Percentiles rank a stretch among this genome's conserved stretches.
Conservation (phyloP, 2,113 vertebrate genomes). For the Trinectes maculatus region DNA sequence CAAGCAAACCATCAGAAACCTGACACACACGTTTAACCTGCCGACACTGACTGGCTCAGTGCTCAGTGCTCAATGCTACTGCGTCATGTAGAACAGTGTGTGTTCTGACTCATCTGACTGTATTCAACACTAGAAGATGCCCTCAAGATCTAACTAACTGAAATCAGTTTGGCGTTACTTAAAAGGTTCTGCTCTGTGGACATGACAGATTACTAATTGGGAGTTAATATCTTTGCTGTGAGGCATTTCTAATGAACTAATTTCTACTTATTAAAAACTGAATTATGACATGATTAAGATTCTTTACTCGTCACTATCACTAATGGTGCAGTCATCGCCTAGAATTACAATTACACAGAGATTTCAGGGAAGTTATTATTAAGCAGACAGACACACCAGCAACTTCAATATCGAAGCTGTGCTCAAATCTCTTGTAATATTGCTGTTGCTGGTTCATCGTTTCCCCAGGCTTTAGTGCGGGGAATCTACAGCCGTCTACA, state of each 20-base stretch:
- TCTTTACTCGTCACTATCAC: too few species aligned
- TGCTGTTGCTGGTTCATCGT: slow-evolving; percentile 39
- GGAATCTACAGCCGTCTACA: slow-evolving; percentile 37
- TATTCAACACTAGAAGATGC: neutral
- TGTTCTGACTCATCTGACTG: too few species aligned
- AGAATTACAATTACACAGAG: slow-evolving; percentile 7
- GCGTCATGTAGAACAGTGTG: too few species aligned
- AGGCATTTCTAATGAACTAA: neutral
- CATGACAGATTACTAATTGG: neutral
- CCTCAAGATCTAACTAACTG: neutral
- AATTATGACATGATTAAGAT: neutral
- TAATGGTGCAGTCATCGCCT: neutral
- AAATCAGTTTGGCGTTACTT: neutral
- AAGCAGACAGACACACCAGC: slow-evolving; percentile 46
- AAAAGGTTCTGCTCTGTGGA: neutral
- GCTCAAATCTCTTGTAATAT: neutral
- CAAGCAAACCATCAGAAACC: slow-evolving; percentile 32
- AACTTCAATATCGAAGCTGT: slow-evolving; percentile 9
- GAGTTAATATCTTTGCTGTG: neutral
- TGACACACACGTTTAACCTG: too few species aligned
- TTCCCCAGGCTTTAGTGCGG: slow-evolving; percentile 8
- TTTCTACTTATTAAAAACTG: too few species aligned
- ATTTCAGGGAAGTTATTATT: slow-evolving; percentile 1
- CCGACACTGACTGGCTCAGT: slow-evolving; percentile 15
- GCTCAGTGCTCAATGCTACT: too few species aligned